Percentiles rank a stretch among this genome's conserved stretches.
These are phyloP conservation scores for Pempheris klunzingeri DNA, from an alignment of 2,797 vertebrate species.

Conservation along the genomic window DNA sequence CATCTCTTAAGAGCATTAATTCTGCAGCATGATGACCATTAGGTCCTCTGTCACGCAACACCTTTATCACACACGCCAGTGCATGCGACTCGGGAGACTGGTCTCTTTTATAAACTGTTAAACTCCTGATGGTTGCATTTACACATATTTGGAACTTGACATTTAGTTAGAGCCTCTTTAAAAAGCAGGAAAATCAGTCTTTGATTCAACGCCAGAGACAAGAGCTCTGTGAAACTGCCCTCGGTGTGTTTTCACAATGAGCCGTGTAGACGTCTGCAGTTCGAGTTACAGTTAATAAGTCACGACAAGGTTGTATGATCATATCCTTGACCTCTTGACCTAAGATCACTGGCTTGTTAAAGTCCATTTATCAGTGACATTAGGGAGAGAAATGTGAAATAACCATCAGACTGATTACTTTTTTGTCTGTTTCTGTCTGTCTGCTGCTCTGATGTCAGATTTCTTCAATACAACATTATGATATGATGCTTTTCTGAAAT, in stretches of 20 bases:
- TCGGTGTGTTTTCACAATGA: slow-evolving; percentile 13
- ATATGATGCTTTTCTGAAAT: slow-evolving; percentile 36
- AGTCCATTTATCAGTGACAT: slow-evolving; percentile 15
- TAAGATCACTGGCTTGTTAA: slow-evolving; percentile 19
- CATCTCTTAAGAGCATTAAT: slow-evolving; percentile 71
- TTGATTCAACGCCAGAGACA: slow-evolving; percentile 14
- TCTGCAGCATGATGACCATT: slow-evolving; percentile 58
- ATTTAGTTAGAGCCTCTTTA: neutral
- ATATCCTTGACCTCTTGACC: slow-evolving; percentile 6
- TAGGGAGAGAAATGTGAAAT: neutral
- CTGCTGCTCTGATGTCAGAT: slow-evolving; percentile 5
- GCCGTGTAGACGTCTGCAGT: neutral
- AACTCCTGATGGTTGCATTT: neutral
- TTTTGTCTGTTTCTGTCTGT: slow-evolving; percentile 16
- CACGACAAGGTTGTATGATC: slow-evolving; percentile 5
- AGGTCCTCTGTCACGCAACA: slow-evolving; percentile 60
- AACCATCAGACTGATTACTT: neutral
- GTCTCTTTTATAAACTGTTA: slow-evolving; percentile 16
- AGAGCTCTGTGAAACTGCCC: neutral
- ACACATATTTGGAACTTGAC: slow-evolving; percentile 16
- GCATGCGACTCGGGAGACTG: neutral
- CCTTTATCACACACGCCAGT: slow-evolving; percentile 33
- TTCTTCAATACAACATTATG: slow-evolving; percentile 8
- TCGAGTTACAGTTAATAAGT: neutral
- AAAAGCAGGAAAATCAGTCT: neutral